These are phyloP conservation scores for Heliconius charithonia DNA, from an alignment of 2,888 invertebrate species.

Conservation along the genomic window DNA sequence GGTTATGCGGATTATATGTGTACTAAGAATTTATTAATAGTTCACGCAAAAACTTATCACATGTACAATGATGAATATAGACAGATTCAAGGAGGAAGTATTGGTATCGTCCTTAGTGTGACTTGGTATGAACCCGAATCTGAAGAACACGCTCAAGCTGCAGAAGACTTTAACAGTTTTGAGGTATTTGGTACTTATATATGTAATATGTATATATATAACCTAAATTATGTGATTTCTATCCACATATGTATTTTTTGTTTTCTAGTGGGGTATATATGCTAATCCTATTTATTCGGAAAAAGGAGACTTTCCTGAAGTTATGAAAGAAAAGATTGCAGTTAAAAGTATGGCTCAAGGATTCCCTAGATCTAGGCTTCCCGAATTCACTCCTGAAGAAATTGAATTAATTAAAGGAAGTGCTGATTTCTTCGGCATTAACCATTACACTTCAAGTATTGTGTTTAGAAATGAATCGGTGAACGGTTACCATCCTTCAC, in stretches of 20 bases:
- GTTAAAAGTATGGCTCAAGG: slow-evolving; percentile 83
- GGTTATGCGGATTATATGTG: slow-evolving; percentile 73
- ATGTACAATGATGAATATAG: slow-evolving; percentile 60
- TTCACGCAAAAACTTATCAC: slow-evolving; percentile 74
- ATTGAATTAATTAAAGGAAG: slow-evolving; percentile 80
- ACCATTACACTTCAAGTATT: slow-evolving; percentile 85
- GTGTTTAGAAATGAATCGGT: slow-evolving; percentile 62
- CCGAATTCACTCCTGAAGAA: slow-evolving; percentile 84
- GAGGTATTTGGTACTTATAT: slow-evolving; percentile 56
- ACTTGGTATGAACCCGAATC: slow-evolving; percentile 64
- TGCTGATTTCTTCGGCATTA: slow-evolving; percentile 88
- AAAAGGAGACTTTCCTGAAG: slow-evolving; percentile 84
- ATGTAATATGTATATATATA: neutral
- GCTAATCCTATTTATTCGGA: slow-evolving; percentile 84
- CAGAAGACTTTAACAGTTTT: slow-evolving; percentile 77
- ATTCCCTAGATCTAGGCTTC: slow-evolving; percentile 82
- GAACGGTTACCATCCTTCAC: slow-evolving; percentile 44
- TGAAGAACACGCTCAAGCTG: slow-evolving; percentile 64
- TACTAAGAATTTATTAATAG: slow-evolving; percentile 68
- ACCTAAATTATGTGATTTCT: neutral
- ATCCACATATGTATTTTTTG: neutral
- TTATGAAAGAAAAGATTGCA: slow-evolving; percentile 82
- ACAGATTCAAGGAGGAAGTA: slow-evolving; percentile 53
- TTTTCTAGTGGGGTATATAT: slow-evolving; percentile 82
- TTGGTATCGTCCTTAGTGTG: slow-evolving; percentile 50